These are phyloP conservation scores for Lasioglossum villosulum DNA, from an alignment of 2,888 invertebrate species.

Conservation along the genomic window DNA sequence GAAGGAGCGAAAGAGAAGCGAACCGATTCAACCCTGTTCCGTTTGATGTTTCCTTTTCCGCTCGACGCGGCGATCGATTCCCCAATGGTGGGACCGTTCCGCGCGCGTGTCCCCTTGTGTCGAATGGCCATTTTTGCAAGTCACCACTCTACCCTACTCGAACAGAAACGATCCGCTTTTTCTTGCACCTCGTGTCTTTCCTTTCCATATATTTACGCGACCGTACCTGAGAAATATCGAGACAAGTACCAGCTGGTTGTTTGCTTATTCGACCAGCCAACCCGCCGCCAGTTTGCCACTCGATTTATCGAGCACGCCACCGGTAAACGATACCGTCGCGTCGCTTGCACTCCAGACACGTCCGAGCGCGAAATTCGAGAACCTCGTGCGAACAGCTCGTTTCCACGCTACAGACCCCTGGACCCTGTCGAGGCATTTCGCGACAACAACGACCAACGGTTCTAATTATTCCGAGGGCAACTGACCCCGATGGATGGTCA, in stretches of 20 bases:
- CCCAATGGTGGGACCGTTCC: neutral
- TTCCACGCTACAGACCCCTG: neutral
- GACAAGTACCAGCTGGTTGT: conserved; percentile 5
- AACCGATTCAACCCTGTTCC: conserved; percentile 47
- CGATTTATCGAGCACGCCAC: conserved; percentile 1
- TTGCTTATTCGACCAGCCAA: neutral
- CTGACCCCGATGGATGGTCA: neutral
- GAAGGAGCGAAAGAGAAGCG: neutral
- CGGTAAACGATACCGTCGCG: neutral
- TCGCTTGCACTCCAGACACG: neutral
- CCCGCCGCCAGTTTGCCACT: neutral
- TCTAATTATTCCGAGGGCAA: neutral
- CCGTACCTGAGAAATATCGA: neutral
- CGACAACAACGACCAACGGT: neutral
- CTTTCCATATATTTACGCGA: neutral
- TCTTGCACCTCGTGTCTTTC: neutral
- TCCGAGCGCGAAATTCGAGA: conserved; percentile 4
- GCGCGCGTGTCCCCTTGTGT: neutral
- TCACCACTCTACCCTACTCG: neutral
- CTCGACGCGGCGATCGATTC: conserved; percentile 44
- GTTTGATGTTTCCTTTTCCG: conserved; percentile 36
- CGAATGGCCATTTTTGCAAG: neutral
- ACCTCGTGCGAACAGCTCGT: neutral
- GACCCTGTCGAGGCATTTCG: neutral
- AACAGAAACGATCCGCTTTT: neutral